These are phyloP conservation scores for Drosophila quadrilineata DNA, from an alignment of 1,140 invertebrate species.

Conservation along the genomic window DNA sequence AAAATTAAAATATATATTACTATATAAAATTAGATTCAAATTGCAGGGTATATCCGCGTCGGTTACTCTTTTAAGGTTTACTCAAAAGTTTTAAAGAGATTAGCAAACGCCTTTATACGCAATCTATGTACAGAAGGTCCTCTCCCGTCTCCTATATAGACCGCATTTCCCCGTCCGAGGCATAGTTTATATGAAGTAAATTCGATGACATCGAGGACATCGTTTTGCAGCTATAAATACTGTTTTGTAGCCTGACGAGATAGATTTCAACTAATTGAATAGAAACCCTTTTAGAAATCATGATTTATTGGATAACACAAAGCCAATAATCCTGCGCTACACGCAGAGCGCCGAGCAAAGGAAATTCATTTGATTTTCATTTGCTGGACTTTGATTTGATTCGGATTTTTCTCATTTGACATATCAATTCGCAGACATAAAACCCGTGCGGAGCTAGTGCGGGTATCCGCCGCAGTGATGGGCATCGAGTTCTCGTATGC, in stretches of 20 bases:
- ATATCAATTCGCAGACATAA: slow-evolving; percentile 86
- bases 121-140: no score
- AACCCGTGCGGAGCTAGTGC: slow-evolving; percentile 90
- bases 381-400: no score
- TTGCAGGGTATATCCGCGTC: neutral
- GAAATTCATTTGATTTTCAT: slow-evolving; percentile 7
- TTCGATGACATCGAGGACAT: no score
- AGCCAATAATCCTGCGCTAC: slow-evolving; percentile 9
- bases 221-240: no score
- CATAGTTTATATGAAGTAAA: no score
- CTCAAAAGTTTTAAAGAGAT: neutral
- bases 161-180: no score
- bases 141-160: neutral
- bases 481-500: slow-evolving; percentile 99
- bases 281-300: neutral
- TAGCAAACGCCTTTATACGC: neutral
- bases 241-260: no score
- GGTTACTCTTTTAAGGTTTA: no score
- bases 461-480: slow-evolving; percentile 96
- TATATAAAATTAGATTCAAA: no score
- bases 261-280: slow-evolving; percentile 14
- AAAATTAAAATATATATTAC: no score
- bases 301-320: neutral
- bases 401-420: no score
- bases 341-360: neutral